Evolutionary conservation across 2,113 vertebrate genomes (phyloP), one percentile per base, ranked within the genome.

Genomic region (Gopherus flavomarginatus): DNA sequence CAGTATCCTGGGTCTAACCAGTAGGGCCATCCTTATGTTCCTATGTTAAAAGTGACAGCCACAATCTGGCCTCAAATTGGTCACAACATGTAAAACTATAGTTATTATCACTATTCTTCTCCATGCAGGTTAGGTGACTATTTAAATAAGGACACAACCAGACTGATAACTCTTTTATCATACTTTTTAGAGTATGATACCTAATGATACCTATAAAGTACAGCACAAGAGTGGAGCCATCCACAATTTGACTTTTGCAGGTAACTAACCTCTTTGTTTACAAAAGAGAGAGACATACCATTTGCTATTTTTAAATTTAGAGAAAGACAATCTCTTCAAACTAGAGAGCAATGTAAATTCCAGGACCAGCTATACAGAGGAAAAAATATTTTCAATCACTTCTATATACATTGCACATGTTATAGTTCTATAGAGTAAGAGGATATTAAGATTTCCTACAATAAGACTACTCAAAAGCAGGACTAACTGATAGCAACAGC

Each of bases 351-450:
- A 65, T 35, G 62, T 65, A 65, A 65, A n/a, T 65, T 65, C 31
- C 62, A 65, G 8, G 87, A 69, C 69, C 47, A 49, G 47, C 47
- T 49, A 92, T 57, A 77, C 5, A 50, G 3, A 89, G 31, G 83
- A 54, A 13, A 79, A 47, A 77, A 8, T 38, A 44, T 56, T 1
- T 69, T 88, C 31, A 47, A 4, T 85, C 27, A 62, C 3, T 65
- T 69, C 5, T 52, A 57, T 5, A 56, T 85, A 24, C 0, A 1
- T 2, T 86, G 2, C 49, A 21, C 77, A 24, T 38, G 77, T 19
- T 47, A 11, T 24, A 57, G 78, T 78, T 50, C 59, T 4, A 7
- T 11, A 35, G 2, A 54, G 59, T 90, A n/a, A 2, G 3, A 16
- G 53, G 27, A 24, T 69, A 72, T 17, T 84, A 79, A 81, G 47